Base-by-base conservation (phyloP, 2,797 vertebrate species). In the Peromyscus aztecus region DNA sequence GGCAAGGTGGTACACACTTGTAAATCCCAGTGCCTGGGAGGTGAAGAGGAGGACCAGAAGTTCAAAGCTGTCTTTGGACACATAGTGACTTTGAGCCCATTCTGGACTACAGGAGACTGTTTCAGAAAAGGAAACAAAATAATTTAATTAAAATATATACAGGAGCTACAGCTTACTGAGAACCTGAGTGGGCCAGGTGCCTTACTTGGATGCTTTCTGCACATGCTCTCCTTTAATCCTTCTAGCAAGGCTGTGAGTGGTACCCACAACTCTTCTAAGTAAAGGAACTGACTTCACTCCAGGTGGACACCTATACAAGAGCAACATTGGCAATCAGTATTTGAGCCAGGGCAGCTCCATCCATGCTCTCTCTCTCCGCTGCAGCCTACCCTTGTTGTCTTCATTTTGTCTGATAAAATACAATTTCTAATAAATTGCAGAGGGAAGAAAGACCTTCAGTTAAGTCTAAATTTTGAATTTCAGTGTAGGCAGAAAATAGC, bases 401-500 rank as follows among this genome's bases (percentile, higher is more conserved):
- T 67, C 24, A 7, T 57, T 84, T 89, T 49, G 16, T 82, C 37
- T 82, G 65, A 40, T 78, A n/a, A 91, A 94, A 46, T 55, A 65
- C 34, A 77, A 80, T 63, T 89, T 59, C 61, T 91, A 52, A 90
- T 61, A 82, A 76, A 57, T 6, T 52, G 13, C 23, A 52, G 19
- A 82, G 73, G 69, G 59, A 86, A 69, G 61, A 65, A 93, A 88
- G 63, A 52, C 55, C n/a, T 55, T 23, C 73, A 80, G 40, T 24
- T 14, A 10, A 87, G 69, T 57, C 49, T 83, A 59, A 87, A 90
- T 87, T 43, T 80, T 88, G 27, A 24, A 81, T 81, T 94, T 93
- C 55, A 65, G 2, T 52, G 34, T 71, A 73, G 84, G 13, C 85
- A 83, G 34, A 83, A 94, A 82, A 59, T 21, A 37, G 7, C 21